A percentile compares a stretch with the other conserved stretches of the same genome.
These are phyloP conservation scores for Falco berigora DNA, from an alignment of 2,797 vertebrate genomes.

Conservation along the genomic window DNA sequence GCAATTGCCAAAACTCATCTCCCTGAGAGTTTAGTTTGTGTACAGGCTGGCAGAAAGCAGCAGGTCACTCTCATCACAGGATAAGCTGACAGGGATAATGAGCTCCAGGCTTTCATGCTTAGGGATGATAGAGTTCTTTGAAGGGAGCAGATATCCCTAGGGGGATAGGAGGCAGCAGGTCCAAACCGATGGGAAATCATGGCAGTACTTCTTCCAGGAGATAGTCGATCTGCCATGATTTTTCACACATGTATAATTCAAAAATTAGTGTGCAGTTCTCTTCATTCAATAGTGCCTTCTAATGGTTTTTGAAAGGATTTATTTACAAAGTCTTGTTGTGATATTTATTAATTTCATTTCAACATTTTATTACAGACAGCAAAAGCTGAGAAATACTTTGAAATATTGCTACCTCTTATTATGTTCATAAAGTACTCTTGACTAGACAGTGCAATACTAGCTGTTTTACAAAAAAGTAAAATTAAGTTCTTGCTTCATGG, in stretches of 20 bases:
- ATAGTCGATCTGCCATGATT: not conserved
- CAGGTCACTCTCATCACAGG: not conserved
- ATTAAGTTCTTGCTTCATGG: not conserved
- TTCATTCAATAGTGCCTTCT: not conserved
- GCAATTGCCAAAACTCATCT: not conserved
- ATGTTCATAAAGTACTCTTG: not conserved
- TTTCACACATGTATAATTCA: not conserved
- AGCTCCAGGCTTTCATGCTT: not conserved
- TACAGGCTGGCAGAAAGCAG: not conserved
- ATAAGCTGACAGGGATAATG: not conserved
- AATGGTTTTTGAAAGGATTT: constrained; percentile 2
- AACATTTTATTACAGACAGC: not conserved
- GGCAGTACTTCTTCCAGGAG: not conserved
- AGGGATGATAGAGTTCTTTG: not conserved
- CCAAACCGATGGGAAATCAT: not conserved
- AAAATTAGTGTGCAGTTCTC: not conserved
- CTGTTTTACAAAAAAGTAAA: not conserved
- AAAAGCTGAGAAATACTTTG: not conserved
- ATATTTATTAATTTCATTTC: constrained; percentile 21
- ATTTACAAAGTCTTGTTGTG: not conserved
- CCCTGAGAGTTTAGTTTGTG: not conserved
- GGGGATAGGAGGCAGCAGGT: not conserved
- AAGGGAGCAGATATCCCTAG: not conserved
- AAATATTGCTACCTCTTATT: not conserved
- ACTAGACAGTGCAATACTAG: not conserved